A percentile compares a stretch with the other conserved stretches of the same genome.
These are phyloP conservation scores for Oegoconia quadripuncta DNA, from an alignment of 2,888 invertebrate species.

Conservation along the genomic window DNA sequence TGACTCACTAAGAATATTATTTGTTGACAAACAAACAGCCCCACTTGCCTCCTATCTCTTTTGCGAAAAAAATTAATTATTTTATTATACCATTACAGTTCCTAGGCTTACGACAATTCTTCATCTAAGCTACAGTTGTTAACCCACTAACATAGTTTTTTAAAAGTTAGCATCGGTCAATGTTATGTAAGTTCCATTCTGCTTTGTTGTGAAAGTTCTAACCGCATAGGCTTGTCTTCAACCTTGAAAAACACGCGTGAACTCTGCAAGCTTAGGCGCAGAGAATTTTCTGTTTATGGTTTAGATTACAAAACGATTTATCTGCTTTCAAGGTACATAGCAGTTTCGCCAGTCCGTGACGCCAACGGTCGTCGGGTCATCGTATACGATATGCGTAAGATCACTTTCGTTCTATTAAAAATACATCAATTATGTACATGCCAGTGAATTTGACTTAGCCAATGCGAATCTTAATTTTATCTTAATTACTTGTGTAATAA, in stretches of 20 bases:
- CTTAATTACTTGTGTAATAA: too few relatives aligned
- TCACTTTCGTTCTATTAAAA: slow-evolving; percentile 27
- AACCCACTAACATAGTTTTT: slow-evolving; percentile 10
- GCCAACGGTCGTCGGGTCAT: slow-evolving; percentile 85
- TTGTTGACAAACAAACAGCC: too few relatives aligned
- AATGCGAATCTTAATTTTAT: slow-evolving; percentile 15
- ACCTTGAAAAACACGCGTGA: slow-evolving; percentile 9
- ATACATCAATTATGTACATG: slow-evolving; percentile 10
- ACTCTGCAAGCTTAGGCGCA: neutral
- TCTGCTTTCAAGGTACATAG: slow-evolving; percentile 81
- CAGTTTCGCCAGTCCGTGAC: slow-evolving; percentile 86
- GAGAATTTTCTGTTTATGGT: neutral
- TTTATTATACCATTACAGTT: too few relatives aligned
- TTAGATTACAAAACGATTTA: slow-evolving; percentile 39
- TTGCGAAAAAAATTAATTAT: too few relatives aligned
- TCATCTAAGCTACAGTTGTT: neutral
- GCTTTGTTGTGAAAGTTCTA: slow-evolving; percentile 9
- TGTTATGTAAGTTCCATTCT: neutral
- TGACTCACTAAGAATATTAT: too few relatives aligned
- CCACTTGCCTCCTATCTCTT: too few relatives aligned
- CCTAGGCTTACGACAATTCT: too few relatives aligned
- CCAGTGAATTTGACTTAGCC: slow-evolving; percentile 7
- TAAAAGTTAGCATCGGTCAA: neutral
- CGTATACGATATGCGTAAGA: slow-evolving; percentile 81
- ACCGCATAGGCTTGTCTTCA: neutral